Evolutionary conservation across 2,888 invertebrate genomes (phyloP), one percentile per base, ranked within the genome.

Genomic region (Nymphalis c-album): DNA sequence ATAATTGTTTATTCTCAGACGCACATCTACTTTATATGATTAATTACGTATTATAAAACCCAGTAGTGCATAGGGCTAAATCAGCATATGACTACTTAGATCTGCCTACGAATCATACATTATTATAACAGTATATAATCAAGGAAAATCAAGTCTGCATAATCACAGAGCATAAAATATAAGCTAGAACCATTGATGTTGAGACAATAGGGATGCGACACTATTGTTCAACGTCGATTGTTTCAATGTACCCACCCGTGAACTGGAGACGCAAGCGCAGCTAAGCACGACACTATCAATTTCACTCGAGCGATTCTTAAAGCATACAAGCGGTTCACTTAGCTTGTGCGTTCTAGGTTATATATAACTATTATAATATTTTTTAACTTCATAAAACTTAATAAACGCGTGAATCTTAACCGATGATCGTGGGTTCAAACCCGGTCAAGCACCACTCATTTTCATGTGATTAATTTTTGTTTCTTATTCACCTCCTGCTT

Each of bases 211-310:
- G 50, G 45, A 18, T 22, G 64, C 60, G 68, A 68, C 64, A 64
- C 13, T 68, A 68, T 68, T 68, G 63, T 68, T 46, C 48, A 31
- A n/a, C 16, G 20, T 35, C 60, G 60, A 64, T 68, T 68, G 68
- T 68, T 55, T 58, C 60, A 20, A 46, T n/a, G 53, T 47, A 64
- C 31, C 68, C 60, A 60, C 60, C 68, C 68, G 68, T 64, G 64
- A 68, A 67, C 58, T 46, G 22, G n/a, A 35, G 53, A 46, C 67
- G 60, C 63, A 63, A 53, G 68, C 68, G 64, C 68, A 53, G 20
- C 57, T 68, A 55, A 18, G 31, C 64, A 64, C 57, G 57, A 68
- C 64, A 60, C 55, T 67, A 61, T 67, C 57, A 55, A 67, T 66
- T 60, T 60, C 60, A 48, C 53, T 50, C 50, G 50, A 51, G 0